Evolutionary conservation across 2,888 invertebrate species (phyloP).

Genomic region (Adelognathus sp.): DNA sequence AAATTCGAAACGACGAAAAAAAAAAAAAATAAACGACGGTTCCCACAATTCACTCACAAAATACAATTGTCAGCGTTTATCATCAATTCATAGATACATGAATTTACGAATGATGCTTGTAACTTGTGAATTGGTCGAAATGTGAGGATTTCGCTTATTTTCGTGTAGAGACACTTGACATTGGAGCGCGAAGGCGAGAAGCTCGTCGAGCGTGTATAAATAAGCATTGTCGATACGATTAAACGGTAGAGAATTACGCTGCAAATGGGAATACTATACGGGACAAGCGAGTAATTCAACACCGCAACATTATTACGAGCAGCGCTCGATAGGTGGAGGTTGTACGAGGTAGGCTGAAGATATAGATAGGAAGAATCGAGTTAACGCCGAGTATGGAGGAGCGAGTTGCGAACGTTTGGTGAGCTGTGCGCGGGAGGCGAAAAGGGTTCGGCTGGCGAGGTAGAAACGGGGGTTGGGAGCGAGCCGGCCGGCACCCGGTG

Average conservation of each 20-base stretch:
- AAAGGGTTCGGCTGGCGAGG: background rate
- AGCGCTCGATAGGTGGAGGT: background rate
- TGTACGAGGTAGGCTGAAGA: background rate
- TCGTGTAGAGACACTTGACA: background rate
- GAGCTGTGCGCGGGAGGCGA: background rate
- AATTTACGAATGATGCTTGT: background rate
- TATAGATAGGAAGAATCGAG: background rate
- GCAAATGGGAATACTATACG: background rate
- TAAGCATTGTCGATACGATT: background rate
- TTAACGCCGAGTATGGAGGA: background rate
- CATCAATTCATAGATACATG: background rate
- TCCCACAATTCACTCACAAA: background rate
- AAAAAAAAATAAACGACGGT: background rate
- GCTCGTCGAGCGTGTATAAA: background rate
- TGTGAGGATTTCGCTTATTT: background rate
- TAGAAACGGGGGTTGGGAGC: background rate
- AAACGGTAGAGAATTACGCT: background rate
- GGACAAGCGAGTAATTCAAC: background rate
- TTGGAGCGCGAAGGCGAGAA: background rate
- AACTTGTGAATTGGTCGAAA: background rate
- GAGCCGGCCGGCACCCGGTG: background rate
- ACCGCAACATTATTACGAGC: slow-evolving; percentile 12
- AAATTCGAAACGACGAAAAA: no score
- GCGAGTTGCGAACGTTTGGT: background rate
- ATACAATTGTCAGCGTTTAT: background rate